phyloP scores from a whole-genome alignment of 2,797 vertebrate genomes.

The Eleutherodactylus coqui region DNA sequence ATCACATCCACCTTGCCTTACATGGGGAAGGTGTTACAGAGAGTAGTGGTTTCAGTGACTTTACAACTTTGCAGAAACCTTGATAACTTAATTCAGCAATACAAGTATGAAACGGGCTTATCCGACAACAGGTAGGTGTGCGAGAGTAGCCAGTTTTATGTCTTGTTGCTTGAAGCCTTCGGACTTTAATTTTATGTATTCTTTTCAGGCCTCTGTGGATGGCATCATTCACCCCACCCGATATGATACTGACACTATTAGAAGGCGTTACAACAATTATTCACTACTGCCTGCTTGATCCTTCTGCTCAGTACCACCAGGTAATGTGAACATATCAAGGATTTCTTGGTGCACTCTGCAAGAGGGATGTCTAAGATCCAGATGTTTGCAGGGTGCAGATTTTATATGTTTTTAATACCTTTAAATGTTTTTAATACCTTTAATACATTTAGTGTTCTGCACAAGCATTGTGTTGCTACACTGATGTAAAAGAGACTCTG shows the following conservation, averaged over 20 bases:
- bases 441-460: too few relatives aligned
- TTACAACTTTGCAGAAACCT: constrained; percentile 96
- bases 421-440: too few relatives aligned
- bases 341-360: background rate
- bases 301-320: constrained; percentile 95
- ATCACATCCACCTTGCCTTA: constrained; percentile 96
- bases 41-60: constrained; percentile 94
- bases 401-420: too few relatives aligned
- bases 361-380: background rate
- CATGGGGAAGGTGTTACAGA: constrained; percentile 93
- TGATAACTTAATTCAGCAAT: constrained; percentile 96
- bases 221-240: constrained; percentile 93
- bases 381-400: background rate
- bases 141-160: background rate
- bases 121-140: constrained; percentile 87
- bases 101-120: constrained; percentile 92
- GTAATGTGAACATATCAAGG: constrained; percentile 70
- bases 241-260: constrained; percentile 93
- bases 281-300: constrained; percentile 96
- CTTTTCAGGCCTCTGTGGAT: constrained; percentile 91
- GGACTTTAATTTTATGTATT: constrained; percentile 39
- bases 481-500: background rate
- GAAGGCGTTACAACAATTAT: constrained; percentile 97
- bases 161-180: background rate
- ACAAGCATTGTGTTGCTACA: background rate